These are phyloP conservation scores for Aviceda subcristata DNA, from an alignment of 2,113 vertebrate species.

Conservation along the genomic window DNA sequence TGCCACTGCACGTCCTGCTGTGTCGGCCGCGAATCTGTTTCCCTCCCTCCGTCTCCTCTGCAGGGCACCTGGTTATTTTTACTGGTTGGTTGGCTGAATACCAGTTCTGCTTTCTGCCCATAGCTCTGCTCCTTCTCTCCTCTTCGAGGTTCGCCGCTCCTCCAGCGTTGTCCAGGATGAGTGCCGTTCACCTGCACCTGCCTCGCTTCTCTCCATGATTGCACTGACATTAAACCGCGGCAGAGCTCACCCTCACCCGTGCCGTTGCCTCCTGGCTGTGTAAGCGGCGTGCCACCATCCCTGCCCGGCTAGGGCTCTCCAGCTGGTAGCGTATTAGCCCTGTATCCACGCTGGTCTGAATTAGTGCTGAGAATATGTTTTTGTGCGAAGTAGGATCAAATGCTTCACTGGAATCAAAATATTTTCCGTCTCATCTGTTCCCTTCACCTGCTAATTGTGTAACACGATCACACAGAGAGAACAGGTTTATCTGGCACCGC, in stretches of 20 bases:
- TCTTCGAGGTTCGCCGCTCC: neutral
- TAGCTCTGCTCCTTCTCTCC: neutral
- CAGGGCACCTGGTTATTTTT: rapidly evolving
- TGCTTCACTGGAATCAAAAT: neutral
- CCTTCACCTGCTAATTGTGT: neutral
- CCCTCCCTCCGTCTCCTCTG: neutral
- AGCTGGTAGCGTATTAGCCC: neutral
- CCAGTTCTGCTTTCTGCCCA: neutral
- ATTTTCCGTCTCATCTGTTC: neutral
- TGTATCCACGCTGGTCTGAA: rapidly evolving
- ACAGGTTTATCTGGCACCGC: neutral
- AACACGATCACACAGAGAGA: neutral
- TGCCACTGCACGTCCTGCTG: rapidly evolving
- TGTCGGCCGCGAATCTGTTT: rapidly evolving
- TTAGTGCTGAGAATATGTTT: neutral
- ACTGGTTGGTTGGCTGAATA: rapidly evolving
- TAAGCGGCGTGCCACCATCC: rapidly evolving
- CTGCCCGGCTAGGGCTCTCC: rapidly evolving
- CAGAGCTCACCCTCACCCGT: neutral
- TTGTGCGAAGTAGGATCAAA: neutral
- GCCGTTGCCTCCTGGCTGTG: neutral
- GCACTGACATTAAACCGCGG: neutral
- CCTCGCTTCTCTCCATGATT: neutral
- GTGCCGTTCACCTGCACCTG: neutral
- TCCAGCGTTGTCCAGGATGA: rapidly evolving